Base-by-base conservation (phyloP, 2,888 invertebrate species). In the Morpho achilles region DNA sequence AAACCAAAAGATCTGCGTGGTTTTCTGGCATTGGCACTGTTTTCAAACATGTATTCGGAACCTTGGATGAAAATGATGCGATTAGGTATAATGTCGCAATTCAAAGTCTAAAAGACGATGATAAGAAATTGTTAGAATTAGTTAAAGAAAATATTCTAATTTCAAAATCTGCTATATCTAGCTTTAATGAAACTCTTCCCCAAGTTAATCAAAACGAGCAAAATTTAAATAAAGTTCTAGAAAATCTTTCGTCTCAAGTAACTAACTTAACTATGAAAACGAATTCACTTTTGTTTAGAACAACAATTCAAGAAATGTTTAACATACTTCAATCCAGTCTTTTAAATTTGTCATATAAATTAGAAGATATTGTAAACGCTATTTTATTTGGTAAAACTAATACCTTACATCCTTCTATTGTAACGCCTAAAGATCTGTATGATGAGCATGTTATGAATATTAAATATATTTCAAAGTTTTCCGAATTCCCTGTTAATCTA, bases 1-100 rank as follows among this genome's bases (percentile, higher is more conserved):
- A 58, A 58, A 8, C 9, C 7, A 67, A 63, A 56, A 60, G 69
- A 8, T 50, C 56, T 5, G 62, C 69, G 3, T 69, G 69, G 69
- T 48, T 69, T 7, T 60, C 61, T 10, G 66, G 62, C 1, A 52
- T 68, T n/a, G 70, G 70, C 2, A 58, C 63, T 7, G 32, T 64
- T 1, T 53, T 63, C 8, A 70, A 70, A 65, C 54, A 62, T 23
- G 54, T 69, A n/a, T 69, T 69, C 49, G 70, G 69, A 1, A 67
- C 70, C 43, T 42, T 70, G 40, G 64, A 69, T 22, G 68, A 69
- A 57, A 50, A 69, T 8, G 68, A 70, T 48, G 68, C 60, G 9
- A 9, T 67, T 0, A 63, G 53, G 42, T 70, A 68, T 50, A 56
- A 69, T 43, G 46, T 62, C 0, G 66, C 68, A 6, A 67, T 71